A percentile compares a stretch with the other conserved stretches of the same genome.
These are phyloP conservation scores for Orcinus orca DNA, from an alignment of 2,113 vertebrate genomes.

Conservation along the genomic window DNA sequence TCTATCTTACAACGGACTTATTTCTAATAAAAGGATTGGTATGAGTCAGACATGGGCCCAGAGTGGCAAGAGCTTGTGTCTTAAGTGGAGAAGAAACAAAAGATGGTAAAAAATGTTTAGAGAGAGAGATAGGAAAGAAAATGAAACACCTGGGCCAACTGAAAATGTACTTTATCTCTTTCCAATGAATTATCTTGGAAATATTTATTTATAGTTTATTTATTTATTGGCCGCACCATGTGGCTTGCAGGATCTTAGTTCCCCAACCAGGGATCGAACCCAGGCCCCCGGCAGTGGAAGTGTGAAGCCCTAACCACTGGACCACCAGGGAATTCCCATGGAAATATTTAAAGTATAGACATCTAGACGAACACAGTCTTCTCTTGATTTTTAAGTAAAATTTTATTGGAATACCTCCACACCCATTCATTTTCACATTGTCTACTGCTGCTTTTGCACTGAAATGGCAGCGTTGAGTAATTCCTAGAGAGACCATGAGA, in stretches of 20 bases:
- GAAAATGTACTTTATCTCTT: background rate
- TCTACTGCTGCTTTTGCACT: no score
- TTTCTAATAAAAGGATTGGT: background rate
- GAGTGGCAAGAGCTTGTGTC: background rate
- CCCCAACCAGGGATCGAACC: no score
- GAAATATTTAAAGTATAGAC: background rate
- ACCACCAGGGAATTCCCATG: no score
- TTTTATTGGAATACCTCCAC: background rate
- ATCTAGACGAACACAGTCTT: background rate
- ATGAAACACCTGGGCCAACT: background rate
- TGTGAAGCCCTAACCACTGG: no score
- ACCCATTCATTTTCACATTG: no score
- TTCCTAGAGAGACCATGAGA: background rate
- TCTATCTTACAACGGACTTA: background rate
- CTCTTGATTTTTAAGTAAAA: background rate
- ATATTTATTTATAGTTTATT: background rate
- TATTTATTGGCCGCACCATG: no score
- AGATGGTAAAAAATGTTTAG: background rate
- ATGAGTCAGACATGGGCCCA: rapidly evolving
- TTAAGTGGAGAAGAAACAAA: background rate
- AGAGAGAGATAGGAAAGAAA: background rate
- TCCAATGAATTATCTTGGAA: background rate
- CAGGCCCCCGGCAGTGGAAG: no score
- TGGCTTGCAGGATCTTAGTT: no score
- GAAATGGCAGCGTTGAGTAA: background rate